phyloP scores from a whole-genome alignment of 2,113 vertebrate species.

The Forbesichthys agassizii region DNA sequence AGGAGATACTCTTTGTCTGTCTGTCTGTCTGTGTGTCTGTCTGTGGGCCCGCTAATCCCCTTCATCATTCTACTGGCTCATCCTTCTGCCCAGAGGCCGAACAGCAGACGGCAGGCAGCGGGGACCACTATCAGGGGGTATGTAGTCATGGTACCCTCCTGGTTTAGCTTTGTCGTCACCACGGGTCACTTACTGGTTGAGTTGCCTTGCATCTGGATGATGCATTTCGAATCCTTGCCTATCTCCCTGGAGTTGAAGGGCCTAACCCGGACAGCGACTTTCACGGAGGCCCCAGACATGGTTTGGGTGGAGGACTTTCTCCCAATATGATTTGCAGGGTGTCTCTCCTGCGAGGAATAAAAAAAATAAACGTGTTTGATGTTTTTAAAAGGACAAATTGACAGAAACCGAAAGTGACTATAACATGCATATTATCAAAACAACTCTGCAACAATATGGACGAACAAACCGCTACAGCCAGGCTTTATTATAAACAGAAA shows the following conservation, averaged over 20 bases:
- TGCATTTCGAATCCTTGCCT: slow-evolving; percentile 97
- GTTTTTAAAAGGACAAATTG: too few species aligned
- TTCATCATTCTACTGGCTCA: slow-evolving; percentile 63
- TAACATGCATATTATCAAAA: too few species aligned
- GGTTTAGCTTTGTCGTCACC: too few species aligned
- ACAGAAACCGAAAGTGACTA: too few species aligned
- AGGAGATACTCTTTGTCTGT: slow-evolving; percentile 50
- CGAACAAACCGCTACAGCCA: too few species aligned
- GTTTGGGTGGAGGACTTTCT: slow-evolving; percentile 47
- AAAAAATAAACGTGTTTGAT: not conserved
- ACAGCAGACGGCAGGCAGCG: slow-evolving; percentile 26
- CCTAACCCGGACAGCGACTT: slow-evolving; percentile 95
- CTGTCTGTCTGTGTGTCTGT: slow-evolving; percentile 69
- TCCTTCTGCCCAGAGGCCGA: slow-evolving; percentile 39
- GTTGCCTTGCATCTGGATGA: slow-evolving; percentile 99
- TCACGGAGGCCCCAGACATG: slow-evolving; percentile 98
- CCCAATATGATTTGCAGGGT: slow-evolving; percentile 42
- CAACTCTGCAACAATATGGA: too few species aligned
- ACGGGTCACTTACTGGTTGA: slow-evolving; percentile 90
- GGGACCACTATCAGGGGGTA: not conserved
- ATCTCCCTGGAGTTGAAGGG: slow-evolving; percentile 96
- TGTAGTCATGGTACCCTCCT: not conserved
- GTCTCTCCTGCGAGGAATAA: slow-evolving; percentile 35
- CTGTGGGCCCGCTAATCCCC: slow-evolving; percentile 49
- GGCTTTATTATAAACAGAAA: too few species aligned